Evolutionary conservation across 2,113 vertebrate species (phyloP), one percentile per base, ranked within the genome.

Genomic region (Eptesicus fuscus): DNA sequence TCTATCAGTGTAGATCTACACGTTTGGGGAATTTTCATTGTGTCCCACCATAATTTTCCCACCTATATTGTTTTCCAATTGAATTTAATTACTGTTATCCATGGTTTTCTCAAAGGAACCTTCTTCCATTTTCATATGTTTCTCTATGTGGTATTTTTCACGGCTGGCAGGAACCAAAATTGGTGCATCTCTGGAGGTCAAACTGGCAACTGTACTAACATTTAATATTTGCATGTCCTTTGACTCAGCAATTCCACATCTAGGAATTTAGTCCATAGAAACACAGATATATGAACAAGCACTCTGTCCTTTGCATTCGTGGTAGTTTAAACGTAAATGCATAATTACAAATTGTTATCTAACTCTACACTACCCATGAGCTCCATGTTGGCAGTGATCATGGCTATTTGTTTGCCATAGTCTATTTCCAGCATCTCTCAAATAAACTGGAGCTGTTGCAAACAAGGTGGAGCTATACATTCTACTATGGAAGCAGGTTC

Each of bases 371-470:
- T 53, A 84, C 20, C 65, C 35, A 63, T 3, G 32, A 92, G 49
- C 42, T 80, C 12, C 35, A 80, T 53, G 63, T 3, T 87, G 90
- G 59, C 84, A 77, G 74, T 69, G n/a, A 83, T 9, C 35, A 61
- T 32, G n/a, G n/a, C 44, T 32, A 49, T 77, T 63, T 88, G 30
- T 93, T 84, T 80, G 18, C 13, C 56, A 77, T 9, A 25, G 9
- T 47, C 9, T 44, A 84, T 89, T 80, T 87, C 49, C 32, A 88
- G 83, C 73, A 93, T 56, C 77, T 96, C 73, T 92, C 22, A 88
- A 74, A 84, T 32, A 79, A 17, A 10, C 51, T 35, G 17, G 6
- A 83, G 84, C 77, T 88, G 9, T 51, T 80, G 14, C 92, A 88
- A 93, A 76, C 32, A 88, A 92, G 23, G 30, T 32, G 69, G 6